Evolutionary conservation across 2,888 invertebrate genomes (phyloP).

Genomic region (Dryobotodes eremita): DNA sequence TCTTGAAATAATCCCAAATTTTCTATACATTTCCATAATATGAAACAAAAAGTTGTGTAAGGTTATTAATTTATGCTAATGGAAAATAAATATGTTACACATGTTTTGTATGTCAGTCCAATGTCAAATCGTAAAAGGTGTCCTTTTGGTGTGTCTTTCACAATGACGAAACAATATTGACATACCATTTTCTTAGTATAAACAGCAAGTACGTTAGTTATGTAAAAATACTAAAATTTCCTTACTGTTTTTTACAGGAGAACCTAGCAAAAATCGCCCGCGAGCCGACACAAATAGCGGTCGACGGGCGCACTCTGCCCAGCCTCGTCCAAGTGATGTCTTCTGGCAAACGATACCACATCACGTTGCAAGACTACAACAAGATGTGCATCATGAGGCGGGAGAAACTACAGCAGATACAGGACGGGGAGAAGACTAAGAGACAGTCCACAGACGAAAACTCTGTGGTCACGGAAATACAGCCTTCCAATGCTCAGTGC

Average conservation of each 20-base stretch:
- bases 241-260: conserved; percentile 76
- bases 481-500: conserved; percentile 73
- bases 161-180: not conserved
- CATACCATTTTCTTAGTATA: not conserved
- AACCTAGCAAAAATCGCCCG: conserved; percentile 83
- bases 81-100: conserved; percentile 7
- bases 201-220: not conserved
- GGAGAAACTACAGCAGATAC: conserved; percentile 92
- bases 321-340: conserved; percentile 94
- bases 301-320: conserved; percentile 91
- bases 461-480: conserved; percentile 84
- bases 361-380: conserved; percentile 95
- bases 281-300: conserved; percentile 90
- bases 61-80: conserved; percentile 26
- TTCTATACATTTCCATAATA: not conserved
- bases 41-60: not conserved
- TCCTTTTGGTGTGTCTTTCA: not conserved
- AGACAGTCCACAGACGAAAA: conserved; percentile 72
- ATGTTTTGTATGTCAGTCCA: conserved; percentile 22
- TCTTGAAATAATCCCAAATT: not conserved
- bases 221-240: not conserved
- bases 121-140: conserved; percentile 15
- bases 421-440: conserved; percentile 83
- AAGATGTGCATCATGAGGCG: conserved; percentile 94
- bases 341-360: conserved; percentile 94